Evolutionary conservation across 2,113 vertebrate genomes (phyloP), one percentile per base, ranked within the genome.

Genomic region (Calidris pygmaea): DNA sequence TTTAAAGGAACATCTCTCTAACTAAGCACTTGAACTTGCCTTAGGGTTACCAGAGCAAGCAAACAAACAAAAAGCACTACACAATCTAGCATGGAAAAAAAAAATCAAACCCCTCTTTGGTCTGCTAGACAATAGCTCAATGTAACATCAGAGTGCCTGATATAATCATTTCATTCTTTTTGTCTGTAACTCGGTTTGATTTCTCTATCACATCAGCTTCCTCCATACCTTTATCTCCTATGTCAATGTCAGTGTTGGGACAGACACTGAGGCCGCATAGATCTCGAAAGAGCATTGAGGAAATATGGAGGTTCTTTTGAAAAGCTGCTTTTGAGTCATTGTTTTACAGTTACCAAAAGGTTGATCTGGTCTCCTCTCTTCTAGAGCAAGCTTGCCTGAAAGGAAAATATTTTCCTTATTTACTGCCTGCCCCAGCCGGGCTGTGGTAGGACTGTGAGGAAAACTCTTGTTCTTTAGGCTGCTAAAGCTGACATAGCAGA

Each of bases 181-280:
- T 71, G 22, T 59, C 11, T 50, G 1, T 14, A 4, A 13, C 37
- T 59, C 29, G 22, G 59, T 14, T 39, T 55, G 60, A 39, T 52
- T 90, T 35, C 52, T 39, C 2, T 43, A 78, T 32, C 66, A 21
- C 43, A 12, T 26, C 47, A 26, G 7, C 26, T 72, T 65, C 30
- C 34, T 43, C 27, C 4, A 2, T 14, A 5, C 3, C 72, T 76
- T 34, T 13, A 4, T 7, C n/a, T 55, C 22, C 19, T 2, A 1
- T 67, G 52, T 30, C 76, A 37, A 7, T 71, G 29, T 24, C 45
- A 45, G 32, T n/a, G 18, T 13, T 74, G 41, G 43, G 39, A 43
- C 52, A 72, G 56, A 14, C 34, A 3, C 52, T 11, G 35, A 23
- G 43, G 17, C 39, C 37, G 32, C 32, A 4, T 15, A 3, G 6